These are phyloP conservation scores for Schizotus pectinicornis DNA, from an alignment of 2,888 invertebrate species.

Conservation along the genomic window DNA sequence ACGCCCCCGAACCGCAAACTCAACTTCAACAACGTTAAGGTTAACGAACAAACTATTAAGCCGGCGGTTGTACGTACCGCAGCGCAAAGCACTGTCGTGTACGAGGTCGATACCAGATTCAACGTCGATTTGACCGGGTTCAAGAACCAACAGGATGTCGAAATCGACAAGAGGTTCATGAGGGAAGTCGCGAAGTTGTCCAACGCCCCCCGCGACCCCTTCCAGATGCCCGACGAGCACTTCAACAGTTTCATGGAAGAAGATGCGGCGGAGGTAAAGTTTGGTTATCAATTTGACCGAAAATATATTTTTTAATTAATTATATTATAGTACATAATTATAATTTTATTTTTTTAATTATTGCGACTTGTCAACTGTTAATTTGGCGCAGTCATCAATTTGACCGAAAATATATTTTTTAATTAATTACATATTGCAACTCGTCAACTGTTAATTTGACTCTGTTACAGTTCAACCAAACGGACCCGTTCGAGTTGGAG, in stretches of 20 bases:
- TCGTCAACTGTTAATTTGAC: too few relatives aligned
- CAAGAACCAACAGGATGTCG: conserved; percentile 11
- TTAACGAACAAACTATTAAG: conserved; percentile 8
- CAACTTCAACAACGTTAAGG: conserved; percentile 3
- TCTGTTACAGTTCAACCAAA: conserved; percentile 1
- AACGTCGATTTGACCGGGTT: conserved; percentile 12
- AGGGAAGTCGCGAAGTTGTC: conserved; percentile 5
- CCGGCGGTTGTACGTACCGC: conserved; percentile 16
- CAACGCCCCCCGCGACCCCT: background rate
- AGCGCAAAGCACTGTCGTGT: conserved; percentile 11
- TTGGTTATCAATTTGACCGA: too few relatives aligned
- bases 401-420: too few relatives aligned
- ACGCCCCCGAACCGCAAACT: conserved; percentile 28
- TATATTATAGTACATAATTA: too few relatives aligned
- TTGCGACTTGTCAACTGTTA: too few relatives aligned
- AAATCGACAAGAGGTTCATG: conserved; percentile 24
- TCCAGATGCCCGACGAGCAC: background rate
- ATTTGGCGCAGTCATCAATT: too few relatives aligned
- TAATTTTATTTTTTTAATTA: background rate
- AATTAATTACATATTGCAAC: too few relatives aligned
- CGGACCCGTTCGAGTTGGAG: conserved; percentile 19
- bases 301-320: too few relatives aligned
- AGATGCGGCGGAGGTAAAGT: background rate
- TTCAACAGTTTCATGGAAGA: too few relatives aligned
- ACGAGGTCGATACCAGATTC: conserved; percentile 19